Base-by-base conservation (phyloP, 2,888 invertebrate genomes). In the Temnothorax ravouxi region DNA sequence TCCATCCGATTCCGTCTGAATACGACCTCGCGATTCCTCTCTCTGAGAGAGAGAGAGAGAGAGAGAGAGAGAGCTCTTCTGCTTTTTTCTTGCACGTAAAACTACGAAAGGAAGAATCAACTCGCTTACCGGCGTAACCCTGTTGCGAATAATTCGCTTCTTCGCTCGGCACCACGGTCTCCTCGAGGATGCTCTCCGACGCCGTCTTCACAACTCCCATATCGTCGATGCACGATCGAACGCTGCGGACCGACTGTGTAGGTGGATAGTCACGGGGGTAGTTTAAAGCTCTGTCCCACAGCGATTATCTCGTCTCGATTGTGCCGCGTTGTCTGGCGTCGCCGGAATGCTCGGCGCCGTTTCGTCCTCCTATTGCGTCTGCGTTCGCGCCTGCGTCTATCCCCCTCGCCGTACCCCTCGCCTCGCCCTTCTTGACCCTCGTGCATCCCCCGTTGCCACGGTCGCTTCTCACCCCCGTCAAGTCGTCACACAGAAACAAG, bases 141-240 rank as follows among this genome's bases (percentile, higher is more conserved):
- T 93, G 94, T 81, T 93, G 84, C 5, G 94, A 94, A 83, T 93
- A 92, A 87, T 94, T 94, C n/a, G 94, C 94, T 77, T 94, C 94
- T 80, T 94, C 94, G 87, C 93, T 94, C 4, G 93, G 94, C 34
- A 93, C 83, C 38, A 93, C 91, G 21, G 90, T 90, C 64, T 94
- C 94, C 88, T 92, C 94, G 84, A 94, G 91, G 83, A 94, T 91
- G 82, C 91, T 93, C 84, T 94, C 93, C 44, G 93, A 92, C 75
- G 89, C 93, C n/a, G 92, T 91, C 89, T 92, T 94, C 83, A 94
- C 90, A 89, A 95, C 92, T 91, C 94, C 94, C 95, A 95, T 94
- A 95, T 94, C 66, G n/a, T 84, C 64, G 66, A 18, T 67, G 54
- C 75, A 54, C 79, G 83, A 18, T 13, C 74, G 56, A 44, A 64